phyloP scores from a whole-genome alignment of 2,888 invertebrate genomes.

The Sympetrum striolatum region DNA sequence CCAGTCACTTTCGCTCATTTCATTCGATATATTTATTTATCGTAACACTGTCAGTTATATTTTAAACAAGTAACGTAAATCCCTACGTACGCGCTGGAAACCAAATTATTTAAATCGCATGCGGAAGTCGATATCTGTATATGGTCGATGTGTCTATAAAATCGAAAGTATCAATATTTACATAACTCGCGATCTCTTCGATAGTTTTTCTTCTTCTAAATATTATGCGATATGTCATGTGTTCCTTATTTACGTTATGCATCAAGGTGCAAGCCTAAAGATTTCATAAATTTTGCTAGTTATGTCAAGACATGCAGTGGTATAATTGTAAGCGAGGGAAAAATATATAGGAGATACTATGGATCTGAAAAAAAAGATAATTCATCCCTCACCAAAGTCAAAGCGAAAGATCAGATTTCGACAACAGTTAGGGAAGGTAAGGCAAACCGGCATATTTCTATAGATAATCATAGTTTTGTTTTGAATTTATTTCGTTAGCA shows the following conservation, averaged over 20 bases:
- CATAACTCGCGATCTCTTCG: not conserved
- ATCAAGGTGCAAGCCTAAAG: not conserved
- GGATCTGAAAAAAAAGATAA: not conserved
- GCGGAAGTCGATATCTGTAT: not conserved
- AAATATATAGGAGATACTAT: not conserved
- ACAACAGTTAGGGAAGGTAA: constrained; percentile 19
- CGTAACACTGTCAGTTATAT: not conserved
- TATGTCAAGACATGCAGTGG: not conserved
- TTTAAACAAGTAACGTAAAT: not conserved
- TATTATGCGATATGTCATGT: not conserved
- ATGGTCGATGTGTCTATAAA: too few species aligned
- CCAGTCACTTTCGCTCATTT: not conserved
- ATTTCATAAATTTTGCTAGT: not conserved
- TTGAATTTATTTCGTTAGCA: not conserved
- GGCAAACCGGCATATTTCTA: not conserved
- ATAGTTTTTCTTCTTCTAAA: not conserved
- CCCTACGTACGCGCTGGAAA: not conserved
- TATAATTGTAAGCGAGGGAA: not conserved
- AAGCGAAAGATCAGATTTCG: constrained; percentile 12
- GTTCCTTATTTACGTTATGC: not conserved
- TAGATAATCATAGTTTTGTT: not conserved
- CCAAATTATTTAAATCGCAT: not conserved
- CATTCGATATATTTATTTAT: not conserved
- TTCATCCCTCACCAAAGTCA: constrained; percentile 1
- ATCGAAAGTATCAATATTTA: not conserved